Percentiles rank a stretch among this genome's conserved stretches.
Conservation (phyloP, 1,140 invertebrate species). For the Bactericera cockerelli region DNA sequence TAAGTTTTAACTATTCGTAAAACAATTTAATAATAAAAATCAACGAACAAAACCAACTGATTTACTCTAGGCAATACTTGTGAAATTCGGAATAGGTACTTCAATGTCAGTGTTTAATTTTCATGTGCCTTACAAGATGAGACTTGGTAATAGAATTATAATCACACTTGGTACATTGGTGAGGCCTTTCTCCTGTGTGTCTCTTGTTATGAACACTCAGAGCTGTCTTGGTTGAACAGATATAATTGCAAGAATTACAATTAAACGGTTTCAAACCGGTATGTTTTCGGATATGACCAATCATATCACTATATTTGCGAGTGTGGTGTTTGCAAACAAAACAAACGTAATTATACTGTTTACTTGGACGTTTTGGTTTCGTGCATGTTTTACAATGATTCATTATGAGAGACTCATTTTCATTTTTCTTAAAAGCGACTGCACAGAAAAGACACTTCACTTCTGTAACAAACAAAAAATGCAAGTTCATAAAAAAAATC, state of each 20-base stretch:
- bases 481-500: too few relatives aligned
- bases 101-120: background rate
- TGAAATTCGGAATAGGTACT: too few relatives aligned
- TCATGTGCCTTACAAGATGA: slow-evolving; percentile 4
- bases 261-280: background rate
- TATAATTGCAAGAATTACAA: slow-evolving; percentile 4
- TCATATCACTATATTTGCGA: slow-evolving; percentile 1
- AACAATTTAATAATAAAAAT: too few relatives aligned
- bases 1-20: too few relatives aligned
- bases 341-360: background rate
- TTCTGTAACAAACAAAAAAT: too few relatives aligned
- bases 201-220: slow-evolving; percentile 5
- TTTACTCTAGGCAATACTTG: too few relatives aligned
- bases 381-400: background rate
- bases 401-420: background rate
- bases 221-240: background rate
- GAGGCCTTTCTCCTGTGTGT: slow-evolving; percentile 10
- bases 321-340: background rate
- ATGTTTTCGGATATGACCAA: slow-evolving; percentile 1
- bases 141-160: background rate
- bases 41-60: too few relatives aligned
- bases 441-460: too few relatives aligned
- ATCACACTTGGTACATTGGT: slow-evolving; percentile 11
- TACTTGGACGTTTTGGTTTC: background rate
- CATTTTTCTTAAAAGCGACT: too few relatives aligned